These are phyloP conservation scores for Narcine bancroftii DNA, from an alignment of 2,113 vertebrate genomes.

Conservation along the genomic window DNA sequence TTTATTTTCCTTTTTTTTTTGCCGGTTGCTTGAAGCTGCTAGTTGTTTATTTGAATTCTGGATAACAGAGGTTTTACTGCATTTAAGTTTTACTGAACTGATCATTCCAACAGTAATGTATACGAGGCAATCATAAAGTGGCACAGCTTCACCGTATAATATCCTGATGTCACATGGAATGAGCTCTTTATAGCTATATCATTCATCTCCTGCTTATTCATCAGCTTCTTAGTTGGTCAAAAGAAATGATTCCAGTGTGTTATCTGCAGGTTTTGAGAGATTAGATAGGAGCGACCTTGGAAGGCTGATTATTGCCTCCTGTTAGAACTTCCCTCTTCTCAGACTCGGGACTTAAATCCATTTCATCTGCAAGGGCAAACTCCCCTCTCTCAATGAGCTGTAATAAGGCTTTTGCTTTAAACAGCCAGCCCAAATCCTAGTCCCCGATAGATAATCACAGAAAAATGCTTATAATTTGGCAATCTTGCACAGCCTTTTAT, in stretches of 20 bases:
- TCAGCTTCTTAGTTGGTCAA: neutral
- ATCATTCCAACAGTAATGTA: neutral
- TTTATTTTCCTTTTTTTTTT: too few species aligned
- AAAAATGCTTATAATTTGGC: neutral
- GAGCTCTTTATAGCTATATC: neutral
- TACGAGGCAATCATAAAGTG: neutral
- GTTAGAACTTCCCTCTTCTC: neutral
- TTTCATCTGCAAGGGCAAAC: neutral
- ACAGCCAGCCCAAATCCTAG: neutral
- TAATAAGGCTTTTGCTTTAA: neutral
- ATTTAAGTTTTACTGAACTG: neutral
- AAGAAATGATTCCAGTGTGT: neutral
- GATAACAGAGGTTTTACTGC: too few species aligned
- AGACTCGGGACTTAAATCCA: neutral
- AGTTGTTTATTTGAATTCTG: too few species aligned
- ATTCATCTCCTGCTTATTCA: constrained; percentile 29
- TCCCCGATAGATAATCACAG: neutral
- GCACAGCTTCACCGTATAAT: neutral
- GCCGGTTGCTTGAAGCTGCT: too few species aligned
- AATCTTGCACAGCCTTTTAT: neutral
- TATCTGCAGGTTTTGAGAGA: neutral
- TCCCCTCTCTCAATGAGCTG: neutral
- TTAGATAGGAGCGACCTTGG: constrained; percentile 1
- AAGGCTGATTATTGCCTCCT: neutral
- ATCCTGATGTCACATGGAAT: neutral